phyloP scores from a whole-genome alignment of 2,888 invertebrate genomes.

The Chouioia cunea region DNA sequence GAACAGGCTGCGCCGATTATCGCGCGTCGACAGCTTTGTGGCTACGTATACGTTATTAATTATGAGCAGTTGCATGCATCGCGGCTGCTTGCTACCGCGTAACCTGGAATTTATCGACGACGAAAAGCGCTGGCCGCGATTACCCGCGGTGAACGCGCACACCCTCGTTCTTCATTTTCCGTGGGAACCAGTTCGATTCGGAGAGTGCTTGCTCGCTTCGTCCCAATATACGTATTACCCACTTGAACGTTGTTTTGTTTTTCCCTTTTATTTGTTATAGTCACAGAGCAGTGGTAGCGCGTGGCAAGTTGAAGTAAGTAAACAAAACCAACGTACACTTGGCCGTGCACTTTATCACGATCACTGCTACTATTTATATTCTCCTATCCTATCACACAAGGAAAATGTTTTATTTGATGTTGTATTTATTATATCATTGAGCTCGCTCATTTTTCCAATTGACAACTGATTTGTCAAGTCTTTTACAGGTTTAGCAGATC shows the following conservation, averaged over 20 bases:
- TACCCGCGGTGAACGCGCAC: conserved; percentile 38
- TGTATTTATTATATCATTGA: too few relatives aligned
- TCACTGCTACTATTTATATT: too few relatives aligned
- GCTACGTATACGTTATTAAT: conserved; percentile 61
- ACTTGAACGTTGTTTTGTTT: not conserved
- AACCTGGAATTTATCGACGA: conserved; percentile 45
- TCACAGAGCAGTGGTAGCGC: too few relatives aligned
- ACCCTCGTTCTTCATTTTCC: conserved; percentile 21
- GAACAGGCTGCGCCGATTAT: not conserved
- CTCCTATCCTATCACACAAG: too few relatives aligned
- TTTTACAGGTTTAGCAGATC: too few relatives aligned
- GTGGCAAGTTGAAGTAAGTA: too few relatives aligned
- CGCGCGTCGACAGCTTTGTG: conserved; percentile 23
- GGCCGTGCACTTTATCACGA: too few relatives aligned
- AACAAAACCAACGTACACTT: too few relatives aligned
- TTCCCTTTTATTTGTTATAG: too few relatives aligned
- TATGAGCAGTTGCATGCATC: conserved; percentile 65
- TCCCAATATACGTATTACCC: not conserved
- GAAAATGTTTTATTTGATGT: too few relatives aligned
- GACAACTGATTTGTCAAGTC: too few relatives aligned
- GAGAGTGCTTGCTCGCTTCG: conserved; percentile 14
- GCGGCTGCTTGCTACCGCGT: conserved; percentile 49
- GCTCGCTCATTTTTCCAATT: too few relatives aligned
- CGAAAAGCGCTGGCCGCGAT: conserved; percentile 32
- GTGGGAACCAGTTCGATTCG: not conserved